Evolutionary conservation across 2,113 vertebrate genomes (phyloP).

Genomic region (Rana temporaria): DNA sequence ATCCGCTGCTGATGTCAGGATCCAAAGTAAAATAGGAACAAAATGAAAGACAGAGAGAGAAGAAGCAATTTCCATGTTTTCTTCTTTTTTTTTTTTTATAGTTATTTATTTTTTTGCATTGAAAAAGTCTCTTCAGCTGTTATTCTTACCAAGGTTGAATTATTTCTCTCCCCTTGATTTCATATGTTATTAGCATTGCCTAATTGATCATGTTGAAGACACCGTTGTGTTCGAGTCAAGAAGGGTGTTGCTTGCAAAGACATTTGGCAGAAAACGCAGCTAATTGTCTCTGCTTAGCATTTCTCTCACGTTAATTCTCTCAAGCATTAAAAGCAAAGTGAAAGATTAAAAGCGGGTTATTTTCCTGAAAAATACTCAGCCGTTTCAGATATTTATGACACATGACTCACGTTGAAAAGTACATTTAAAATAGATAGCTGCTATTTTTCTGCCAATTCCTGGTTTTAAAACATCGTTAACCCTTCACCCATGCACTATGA

Average conservation of each 20-base stretch:
- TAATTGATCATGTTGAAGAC: constrained; percentile 43
- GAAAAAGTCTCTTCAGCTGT: not conserved
- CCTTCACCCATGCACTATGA: constrained; percentile 37
- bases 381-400: constrained; percentile 53
- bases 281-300: constrained; percentile 47
- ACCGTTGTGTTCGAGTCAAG: constrained; percentile 17
- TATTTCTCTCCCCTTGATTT: constrained; percentile 23
- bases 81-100: too few species aligned
- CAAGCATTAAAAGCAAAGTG: constrained; percentile 55
- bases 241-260: constrained; percentile 4
- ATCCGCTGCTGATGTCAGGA: not conserved
- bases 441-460: constrained; percentile 38
- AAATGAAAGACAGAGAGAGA: not conserved
- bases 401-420: constrained; percentile 46
- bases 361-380: constrained; percentile 48
- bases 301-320: constrained; percentile 49
- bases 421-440: constrained; percentile 43
- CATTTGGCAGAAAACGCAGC: constrained; percentile 5
- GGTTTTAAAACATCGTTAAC: constrained; percentile 54
- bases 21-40: not conserved
- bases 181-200: constrained; percentile 27
- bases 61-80: too few species aligned
- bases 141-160: constrained; percentile 34
- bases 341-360: constrained; percentile 52
- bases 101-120: not conserved